These are phyloP conservation scores for Epizoanthus rinbou DNA, from an alignment of 92 coral and sea anemone species.

Conservation along the genomic window DNA sequence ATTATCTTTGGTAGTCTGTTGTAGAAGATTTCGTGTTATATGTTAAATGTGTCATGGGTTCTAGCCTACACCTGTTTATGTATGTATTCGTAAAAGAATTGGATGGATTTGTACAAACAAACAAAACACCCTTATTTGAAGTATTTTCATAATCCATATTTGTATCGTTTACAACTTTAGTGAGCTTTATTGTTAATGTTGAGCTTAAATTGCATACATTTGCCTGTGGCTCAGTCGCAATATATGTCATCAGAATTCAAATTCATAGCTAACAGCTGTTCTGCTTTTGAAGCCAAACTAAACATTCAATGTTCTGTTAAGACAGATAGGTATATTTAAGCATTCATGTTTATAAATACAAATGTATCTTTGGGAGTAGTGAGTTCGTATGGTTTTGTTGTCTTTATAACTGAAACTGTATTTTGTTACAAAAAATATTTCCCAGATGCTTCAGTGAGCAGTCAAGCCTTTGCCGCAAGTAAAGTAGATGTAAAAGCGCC, in stretches of 20 bases:
- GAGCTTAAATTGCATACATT: too few relatives aligned
- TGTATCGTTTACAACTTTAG: too few relatives aligned
- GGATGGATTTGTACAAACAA: neutral
- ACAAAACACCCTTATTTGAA: neutral
- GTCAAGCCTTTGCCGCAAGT: constrained; percentile 31
- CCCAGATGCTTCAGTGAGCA: constrained; percentile 37
- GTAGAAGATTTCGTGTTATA: neutral
- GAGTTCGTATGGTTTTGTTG: neutral
- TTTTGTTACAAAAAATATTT: neutral
- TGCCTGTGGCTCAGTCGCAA: too few relatives aligned
- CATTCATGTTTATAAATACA: neutral
- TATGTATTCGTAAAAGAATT: neutral
- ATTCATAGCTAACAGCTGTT: too few relatives aligned
- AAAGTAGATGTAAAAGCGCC: neutral
- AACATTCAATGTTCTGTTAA: neutral
- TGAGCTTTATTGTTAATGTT: too few relatives aligned
- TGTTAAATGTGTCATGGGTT: neutral
- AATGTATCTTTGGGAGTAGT: neutral
- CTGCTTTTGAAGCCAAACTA: neutral
- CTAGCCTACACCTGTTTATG: neutral
- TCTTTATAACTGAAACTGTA: neutral
- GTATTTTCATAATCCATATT: neutral
- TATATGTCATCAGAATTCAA: too few relatives aligned
- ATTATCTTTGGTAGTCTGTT: neutral
- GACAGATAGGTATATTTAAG: neutral